Conservation (phyloP, 2,888 invertebrate species). For the Ligdia adustata region DNA sequence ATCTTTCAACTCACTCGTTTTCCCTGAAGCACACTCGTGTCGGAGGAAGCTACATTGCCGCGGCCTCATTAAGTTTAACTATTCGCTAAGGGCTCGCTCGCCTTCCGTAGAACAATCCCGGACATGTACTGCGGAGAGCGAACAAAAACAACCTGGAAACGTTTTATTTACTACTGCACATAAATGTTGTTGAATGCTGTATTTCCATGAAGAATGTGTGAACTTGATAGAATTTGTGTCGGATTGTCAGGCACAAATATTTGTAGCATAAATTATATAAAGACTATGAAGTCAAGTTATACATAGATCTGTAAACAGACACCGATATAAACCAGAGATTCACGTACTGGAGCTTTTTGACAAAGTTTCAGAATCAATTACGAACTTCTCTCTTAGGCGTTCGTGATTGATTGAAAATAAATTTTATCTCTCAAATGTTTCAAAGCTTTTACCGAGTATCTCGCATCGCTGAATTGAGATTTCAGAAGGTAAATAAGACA, state of each 20-base stretch:
- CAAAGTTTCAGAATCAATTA: conserved; percentile 23
- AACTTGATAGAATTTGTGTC: too few species aligned
- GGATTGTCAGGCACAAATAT: too few species aligned
- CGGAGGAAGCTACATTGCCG: conserved; percentile 42
- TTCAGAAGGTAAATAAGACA: conserved; percentile 39
- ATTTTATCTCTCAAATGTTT: conserved; percentile 22
- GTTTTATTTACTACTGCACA: not conserved
- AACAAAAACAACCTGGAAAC: conserved; percentile 37
- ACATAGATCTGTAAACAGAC: too few species aligned
- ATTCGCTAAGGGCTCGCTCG: conserved; percentile 54
- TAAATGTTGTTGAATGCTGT: too few species aligned
- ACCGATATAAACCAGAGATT: too few species aligned
- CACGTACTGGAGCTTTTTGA: conserved; percentile 7
- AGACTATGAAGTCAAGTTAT: too few species aligned
- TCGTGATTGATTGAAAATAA: conserved; percentile 24
- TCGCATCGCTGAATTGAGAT: conserved; percentile 22
- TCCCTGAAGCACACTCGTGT: conserved; percentile 7
- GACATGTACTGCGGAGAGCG: conserved; percentile 41
- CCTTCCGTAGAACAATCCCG: conserved; percentile 47
- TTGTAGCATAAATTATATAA: too few species aligned
- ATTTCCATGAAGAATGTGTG: too few species aligned
- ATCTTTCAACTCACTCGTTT: conserved; percentile 19
- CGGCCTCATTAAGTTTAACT: conserved; percentile 66
- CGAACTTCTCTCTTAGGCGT: conserved; percentile 18
- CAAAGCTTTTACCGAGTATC: conserved; percentile 28